A percentile compares a stretch with the other conserved stretches of the same genome.
Conservation (phyloP, 1,140 invertebrate species). For the Colletes gigas region DNA sequence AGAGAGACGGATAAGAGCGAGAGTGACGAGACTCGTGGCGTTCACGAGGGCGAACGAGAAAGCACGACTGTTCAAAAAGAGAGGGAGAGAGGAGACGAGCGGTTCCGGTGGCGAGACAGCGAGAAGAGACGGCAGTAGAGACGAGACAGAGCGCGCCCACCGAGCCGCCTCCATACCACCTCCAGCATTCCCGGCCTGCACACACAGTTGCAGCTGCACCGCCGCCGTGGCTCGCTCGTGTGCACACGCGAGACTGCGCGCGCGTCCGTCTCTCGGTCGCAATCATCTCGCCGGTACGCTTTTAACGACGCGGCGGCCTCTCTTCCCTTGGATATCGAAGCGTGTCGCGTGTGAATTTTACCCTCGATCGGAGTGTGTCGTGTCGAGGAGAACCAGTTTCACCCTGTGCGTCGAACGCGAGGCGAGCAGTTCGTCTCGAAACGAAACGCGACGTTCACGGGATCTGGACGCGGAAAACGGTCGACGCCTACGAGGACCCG, state of each 20-base stretch:
- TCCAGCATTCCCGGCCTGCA: constrained; percentile 77
- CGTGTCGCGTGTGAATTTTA: constrained; percentile 29
- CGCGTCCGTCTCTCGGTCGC: constrained; percentile 52
- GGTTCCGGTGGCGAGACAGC: constrained; percentile 12
- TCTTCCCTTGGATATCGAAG: constrained; percentile 24
- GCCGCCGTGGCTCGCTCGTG: constrained; percentile 61
- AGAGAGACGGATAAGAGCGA: constrained; percentile 35
- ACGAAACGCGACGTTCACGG: background rate
- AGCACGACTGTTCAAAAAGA: constrained; percentile 11
- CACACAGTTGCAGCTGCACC: constrained; percentile 78
- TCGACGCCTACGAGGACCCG: too few species aligned
- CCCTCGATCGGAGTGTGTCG: constrained; percentile 3
- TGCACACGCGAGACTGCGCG: constrained; percentile 63
- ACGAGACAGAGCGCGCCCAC: constrained; percentile 63
- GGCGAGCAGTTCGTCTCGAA: background rate
- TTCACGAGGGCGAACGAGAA: constrained; percentile 1
- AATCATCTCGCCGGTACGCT: constrained; percentile 43
- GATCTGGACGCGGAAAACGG: background rate
- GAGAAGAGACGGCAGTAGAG: constrained; percentile 33
- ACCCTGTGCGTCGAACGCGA: background rate
- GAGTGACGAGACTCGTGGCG: background rate
- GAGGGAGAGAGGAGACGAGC: constrained; percentile 9
- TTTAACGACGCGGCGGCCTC: constrained; percentile 46
- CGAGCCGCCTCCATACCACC: constrained; percentile 71
- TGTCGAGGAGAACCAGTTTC: background rate